phyloP scores from a whole-genome alignment of 2,113 vertebrate genomes.

The Synchiropus splendidus region DNA sequence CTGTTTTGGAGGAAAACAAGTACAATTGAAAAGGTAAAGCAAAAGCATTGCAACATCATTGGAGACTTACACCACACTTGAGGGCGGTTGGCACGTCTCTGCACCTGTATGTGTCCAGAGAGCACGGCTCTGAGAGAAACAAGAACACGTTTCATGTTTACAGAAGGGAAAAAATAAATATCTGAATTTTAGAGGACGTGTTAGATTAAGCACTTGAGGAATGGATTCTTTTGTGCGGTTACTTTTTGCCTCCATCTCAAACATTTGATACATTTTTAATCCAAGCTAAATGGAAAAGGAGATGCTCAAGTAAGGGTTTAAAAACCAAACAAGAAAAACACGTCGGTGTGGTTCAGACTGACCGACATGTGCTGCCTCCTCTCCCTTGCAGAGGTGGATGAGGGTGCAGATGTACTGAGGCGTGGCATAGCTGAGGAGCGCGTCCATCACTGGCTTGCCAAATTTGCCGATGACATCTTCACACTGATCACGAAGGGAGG shows the following conservation, averaged over 20 bases:
- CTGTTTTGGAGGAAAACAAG: slow-evolving; percentile 26
- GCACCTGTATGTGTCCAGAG: slow-evolving; percentile 61
- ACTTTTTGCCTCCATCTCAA: no score
- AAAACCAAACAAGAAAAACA: no score
- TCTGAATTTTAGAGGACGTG: no score
- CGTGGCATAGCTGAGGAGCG: slow-evolving; percentile 54
- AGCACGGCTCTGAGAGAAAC: slow-evolving; percentile 57
- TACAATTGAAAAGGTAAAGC: neutral
- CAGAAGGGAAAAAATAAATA: no score
- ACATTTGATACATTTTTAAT: no score
- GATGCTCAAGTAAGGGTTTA: no score
- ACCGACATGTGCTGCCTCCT: slow-evolving; percentile 30
- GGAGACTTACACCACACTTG: slow-evolving; percentile 71
- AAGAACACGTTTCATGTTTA: neutral
- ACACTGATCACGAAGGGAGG: slow-evolving; percentile 51
- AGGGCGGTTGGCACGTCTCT: slow-evolving; percentile 46
- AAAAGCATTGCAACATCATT: neutral
- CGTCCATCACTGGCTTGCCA: slow-evolving; percentile 56
- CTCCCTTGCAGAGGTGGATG: slow-evolving; percentile 56
- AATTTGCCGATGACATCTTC: slow-evolving; percentile 62
- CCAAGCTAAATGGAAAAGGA: no score
- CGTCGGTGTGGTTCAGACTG: slow-evolving; percentile 6
- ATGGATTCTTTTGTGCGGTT: no score
- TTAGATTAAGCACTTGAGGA: no score
- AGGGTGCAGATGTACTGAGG: slow-evolving; percentile 74